phyloP scores from a whole-genome alignment of 2,797 vertebrate species.

The Vireo griseus region DNA sequence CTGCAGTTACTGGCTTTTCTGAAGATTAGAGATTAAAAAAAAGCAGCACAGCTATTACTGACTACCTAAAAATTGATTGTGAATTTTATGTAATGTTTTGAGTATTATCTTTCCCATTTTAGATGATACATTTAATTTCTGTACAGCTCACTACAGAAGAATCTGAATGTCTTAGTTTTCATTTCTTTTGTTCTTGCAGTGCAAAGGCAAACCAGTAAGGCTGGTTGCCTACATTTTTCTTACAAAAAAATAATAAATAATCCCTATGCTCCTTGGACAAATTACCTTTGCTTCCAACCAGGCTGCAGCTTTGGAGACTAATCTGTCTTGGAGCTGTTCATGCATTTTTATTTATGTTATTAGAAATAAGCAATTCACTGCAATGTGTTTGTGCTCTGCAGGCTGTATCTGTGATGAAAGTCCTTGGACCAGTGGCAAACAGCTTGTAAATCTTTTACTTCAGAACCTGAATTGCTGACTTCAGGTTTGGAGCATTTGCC shows the following conservation, averaged over 20 bases:
- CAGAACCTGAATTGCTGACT: neutral
- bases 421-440: neutral
- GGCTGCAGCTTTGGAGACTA: neutral
- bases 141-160: neutral
- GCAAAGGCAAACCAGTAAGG: neutral
- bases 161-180: neutral
- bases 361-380: neutral
- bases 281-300: neutral
- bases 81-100: neutral
- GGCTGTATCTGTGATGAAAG: neutral
- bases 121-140: neutral
- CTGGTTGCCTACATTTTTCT: neutral
- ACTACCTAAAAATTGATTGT: neutral
- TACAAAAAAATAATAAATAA: neutral
- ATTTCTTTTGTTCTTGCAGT: neutral
- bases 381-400: neutral
- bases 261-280: neutral
- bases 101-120: neutral
- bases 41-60: neutral
- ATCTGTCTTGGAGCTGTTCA: neutral
- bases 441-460: neutral
- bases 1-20: neutral
- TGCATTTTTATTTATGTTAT: neutral
- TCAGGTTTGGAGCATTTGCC: neutral
- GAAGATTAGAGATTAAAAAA: neutral